Conservation (phyloP, 2,888 invertebrate species). For the Alloscopus bannaensis region DNA sequence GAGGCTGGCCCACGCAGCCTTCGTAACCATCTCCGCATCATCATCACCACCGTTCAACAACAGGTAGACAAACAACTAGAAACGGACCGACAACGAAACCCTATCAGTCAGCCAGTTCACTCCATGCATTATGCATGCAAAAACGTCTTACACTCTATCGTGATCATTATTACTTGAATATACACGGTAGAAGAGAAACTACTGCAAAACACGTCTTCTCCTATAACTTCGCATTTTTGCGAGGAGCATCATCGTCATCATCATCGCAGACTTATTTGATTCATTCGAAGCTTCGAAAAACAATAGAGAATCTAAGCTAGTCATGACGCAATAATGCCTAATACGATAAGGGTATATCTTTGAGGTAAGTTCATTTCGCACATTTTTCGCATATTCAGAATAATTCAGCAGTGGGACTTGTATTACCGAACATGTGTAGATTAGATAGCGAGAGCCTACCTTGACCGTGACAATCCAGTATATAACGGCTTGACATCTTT, state of each 20-base stretch:
- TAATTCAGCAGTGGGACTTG: background rate
- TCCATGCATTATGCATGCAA: conserved; percentile 44
- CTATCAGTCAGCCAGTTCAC: conserved; percentile 26
- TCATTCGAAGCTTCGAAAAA: too few species aligned
- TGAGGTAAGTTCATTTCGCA: conserved; percentile 25
- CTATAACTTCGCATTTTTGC: too few species aligned
- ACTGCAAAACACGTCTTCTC: too few species aligned
- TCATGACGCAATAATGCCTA: too few species aligned
- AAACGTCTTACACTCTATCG: too few species aligned
- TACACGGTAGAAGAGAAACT: too few species aligned
- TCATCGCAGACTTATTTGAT: too few species aligned
- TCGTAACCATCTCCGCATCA: conserved; percentile 14
- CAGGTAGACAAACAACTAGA: conserved; percentile 31
- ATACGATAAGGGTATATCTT: too few species aligned
- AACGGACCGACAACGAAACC: conserved; percentile 32
- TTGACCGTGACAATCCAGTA: conserved; percentile 47
- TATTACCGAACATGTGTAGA: background rate
- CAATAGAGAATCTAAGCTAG: too few species aligned
- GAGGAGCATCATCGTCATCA: too few species aligned
- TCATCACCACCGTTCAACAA: conserved; percentile 19
- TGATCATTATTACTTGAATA: too few species aligned
- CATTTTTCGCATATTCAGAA: conserved; percentile 11
- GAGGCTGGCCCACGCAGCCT: conserved; percentile 24
- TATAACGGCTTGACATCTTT: too few species aligned
- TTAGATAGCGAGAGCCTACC: conserved; percentile 19